Conservation (phyloP, 2,797 vertebrate species). For the Ptychadena robeensis region DNA sequence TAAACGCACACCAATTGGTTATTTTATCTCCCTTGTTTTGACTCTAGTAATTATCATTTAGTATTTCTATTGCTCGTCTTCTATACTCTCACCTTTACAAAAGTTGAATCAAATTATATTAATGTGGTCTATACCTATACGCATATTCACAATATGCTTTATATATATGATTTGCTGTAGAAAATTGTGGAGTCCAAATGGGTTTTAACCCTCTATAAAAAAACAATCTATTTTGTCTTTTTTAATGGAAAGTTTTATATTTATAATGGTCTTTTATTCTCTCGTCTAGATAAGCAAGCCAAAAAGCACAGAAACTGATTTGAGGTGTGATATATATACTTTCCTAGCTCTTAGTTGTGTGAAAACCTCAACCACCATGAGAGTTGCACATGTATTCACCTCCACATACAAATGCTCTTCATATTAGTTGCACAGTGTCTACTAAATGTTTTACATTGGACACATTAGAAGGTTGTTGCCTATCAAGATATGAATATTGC, state of each 20-base stretch:
- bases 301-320: slow-evolving; percentile 14
- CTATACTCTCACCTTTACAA: background rate
- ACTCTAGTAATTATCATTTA: background rate
- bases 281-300: slow-evolving; percentile 20
- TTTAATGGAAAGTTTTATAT: slow-evolving; percentile 21
- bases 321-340: slow-evolving; percentile 21
- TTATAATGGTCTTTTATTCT: slow-evolving; percentile 16
- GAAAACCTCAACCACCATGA: background rate
- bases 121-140: background rate
- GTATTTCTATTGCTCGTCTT: background rate
- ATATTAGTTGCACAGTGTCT: no score
- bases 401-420: no score
- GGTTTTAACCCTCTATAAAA: background rate
- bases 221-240: no score
- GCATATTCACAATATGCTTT: background rate
- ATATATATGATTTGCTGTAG: slow-evolving; percentile 46
- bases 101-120: background rate
- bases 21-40: background rate
- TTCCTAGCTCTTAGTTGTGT: slow-evolving; percentile 4
- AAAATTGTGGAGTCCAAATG: slow-evolving; percentile 33
- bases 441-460: no score
- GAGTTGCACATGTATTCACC: background rate
- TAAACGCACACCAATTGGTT: background rate
- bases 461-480: no score
- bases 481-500: no score